These are phyloP conservation scores for Prionace glauca DNA, from an alignment of 2,797 vertebrate species.

Conservation along the genomic window DNA sequence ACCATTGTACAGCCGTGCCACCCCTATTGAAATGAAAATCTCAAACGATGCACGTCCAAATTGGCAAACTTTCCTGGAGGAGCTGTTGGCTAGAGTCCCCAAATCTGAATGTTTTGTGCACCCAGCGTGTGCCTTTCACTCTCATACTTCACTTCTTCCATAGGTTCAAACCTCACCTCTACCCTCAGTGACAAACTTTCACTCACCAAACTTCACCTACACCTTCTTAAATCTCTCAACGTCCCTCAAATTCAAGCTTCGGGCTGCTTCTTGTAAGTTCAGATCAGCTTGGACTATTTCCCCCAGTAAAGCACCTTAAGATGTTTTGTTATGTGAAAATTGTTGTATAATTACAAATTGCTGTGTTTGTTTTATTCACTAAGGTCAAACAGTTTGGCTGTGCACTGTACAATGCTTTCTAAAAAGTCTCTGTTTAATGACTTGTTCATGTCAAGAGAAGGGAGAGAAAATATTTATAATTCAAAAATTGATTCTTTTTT, in stretches of 20 bases:
- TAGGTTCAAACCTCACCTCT: neutral
- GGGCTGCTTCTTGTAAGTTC: neutral
- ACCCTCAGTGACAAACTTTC: neutral
- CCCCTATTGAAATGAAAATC: neutral
- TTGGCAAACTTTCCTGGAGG: neutral
- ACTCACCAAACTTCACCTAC: neutral
- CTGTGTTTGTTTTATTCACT: constrained; percentile 1
- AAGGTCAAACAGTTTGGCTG: neutral
- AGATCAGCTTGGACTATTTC: neutral
- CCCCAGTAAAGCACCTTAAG: neutral
- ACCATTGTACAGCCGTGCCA: too few species aligned
- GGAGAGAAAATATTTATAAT: constrained; percentile 25
- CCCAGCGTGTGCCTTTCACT: neutral
- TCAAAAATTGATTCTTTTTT: neutral
- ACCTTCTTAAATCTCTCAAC: neutral
- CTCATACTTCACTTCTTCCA: neutral
- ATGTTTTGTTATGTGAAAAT: constrained; percentile 13
- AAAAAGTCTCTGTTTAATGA: neutral
- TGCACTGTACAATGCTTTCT: constrained; percentile 8
- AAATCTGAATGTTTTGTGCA: neutral
- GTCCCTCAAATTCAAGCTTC: neutral
- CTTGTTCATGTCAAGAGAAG: neutral
- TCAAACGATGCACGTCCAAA: neutral
- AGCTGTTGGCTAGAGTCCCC: neutral
- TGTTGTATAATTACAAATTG: neutral